Evolutionary conservation across 2,797 vertebrate species (phyloP).

Genomic region (Enteromius radiatus): DNA sequence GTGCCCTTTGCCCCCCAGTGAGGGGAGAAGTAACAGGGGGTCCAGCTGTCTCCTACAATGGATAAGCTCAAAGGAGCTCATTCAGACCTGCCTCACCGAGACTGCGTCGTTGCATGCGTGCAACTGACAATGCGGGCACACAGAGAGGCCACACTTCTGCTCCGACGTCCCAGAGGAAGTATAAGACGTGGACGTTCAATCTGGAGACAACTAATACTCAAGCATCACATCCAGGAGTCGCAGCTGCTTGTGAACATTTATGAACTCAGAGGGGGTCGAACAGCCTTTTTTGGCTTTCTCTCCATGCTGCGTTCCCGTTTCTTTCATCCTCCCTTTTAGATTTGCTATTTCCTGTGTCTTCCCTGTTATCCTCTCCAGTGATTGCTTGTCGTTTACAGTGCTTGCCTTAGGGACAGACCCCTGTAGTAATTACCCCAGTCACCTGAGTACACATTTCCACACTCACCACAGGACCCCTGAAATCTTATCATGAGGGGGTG

Average conservation of each 20-base stretch:
- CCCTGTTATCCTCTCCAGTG: conserved; percentile 57
- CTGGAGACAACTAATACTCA: conserved; percentile 38
- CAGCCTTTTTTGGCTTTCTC: conserved; percentile 22
- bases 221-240: conserved; percentile 43
- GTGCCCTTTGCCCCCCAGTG: conserved; percentile 74
- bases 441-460: conserved; percentile 49
- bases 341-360: conserved; percentile 53
- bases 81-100: conserved; percentile 72
- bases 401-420: conserved; percentile 36
- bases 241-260: conserved; percentile 32
- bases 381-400: conserved; percentile 46
- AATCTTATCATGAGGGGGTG: conserved; percentile 35
- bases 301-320: conserved; percentile 21
- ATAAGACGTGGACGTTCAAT: conserved; percentile 44
- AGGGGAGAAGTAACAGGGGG: conserved; percentile 77
- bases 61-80: conserved; percentile 73
- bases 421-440: conserved; percentile 45
- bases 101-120: conserved; percentile 66
- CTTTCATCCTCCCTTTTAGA: conserved; percentile 42
- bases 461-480: conserved; percentile 27
- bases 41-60: conserved; percentile 84
- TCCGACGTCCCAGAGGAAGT: conserved; percentile 37
- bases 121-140: conserved; percentile 70
- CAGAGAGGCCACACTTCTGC: conserved; percentile 52
- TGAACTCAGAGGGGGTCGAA: conserved; percentile 10